Evolutionary conservation across 2,888 invertebrate species (phyloP), one percentile per base, ranked within the genome.

Genomic region (Busseola fusca): DNA sequence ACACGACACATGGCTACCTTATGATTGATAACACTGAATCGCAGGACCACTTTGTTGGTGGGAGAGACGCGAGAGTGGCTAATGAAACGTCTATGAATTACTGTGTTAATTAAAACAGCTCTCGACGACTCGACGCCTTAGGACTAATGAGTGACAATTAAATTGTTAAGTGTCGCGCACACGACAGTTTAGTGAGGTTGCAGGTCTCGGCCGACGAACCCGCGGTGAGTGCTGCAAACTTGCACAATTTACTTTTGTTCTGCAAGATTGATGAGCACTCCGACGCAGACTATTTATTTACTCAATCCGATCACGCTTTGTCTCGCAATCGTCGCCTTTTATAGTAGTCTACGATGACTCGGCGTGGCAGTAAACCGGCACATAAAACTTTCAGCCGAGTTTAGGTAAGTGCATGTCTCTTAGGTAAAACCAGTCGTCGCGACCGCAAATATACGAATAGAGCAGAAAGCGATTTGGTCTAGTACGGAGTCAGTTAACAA

Each of bases 91-190:
- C 92, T 90, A 91, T 92, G 91, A 93, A 91, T 91, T 91, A 90
- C 88, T 74, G 88, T 89, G 91, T 91, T 92, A 92, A 92, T 93
- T 92, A 92, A 92, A 91, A 91, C 88, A 86, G 87, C 88, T 88
- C 89, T 89, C 87, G 87, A 87, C 87, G 87, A 87, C 88, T 90
- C 91, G 88, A 90, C 92, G 93, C 92, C 91, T 92, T 86, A 91
- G 90, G 89, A 92, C 92, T 93, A 93, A 94, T 94, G 93, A 93
- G 92, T 88, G 91, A 92, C 93, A 94, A 94, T 95, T 94, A 94
- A 93, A 94, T 94, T 92, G 93, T 93, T 91, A 93, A 93, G 91
- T 91, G 93, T 93, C 92, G 91, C 89, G 90, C 88, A 92, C 90
- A 88, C 91, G 91, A 92, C 92, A 92, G 92, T 94, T 93, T 92